Conservation (phyloP, 2,113 vertebrate genomes). For the Terrapene triunguis region DNA sequence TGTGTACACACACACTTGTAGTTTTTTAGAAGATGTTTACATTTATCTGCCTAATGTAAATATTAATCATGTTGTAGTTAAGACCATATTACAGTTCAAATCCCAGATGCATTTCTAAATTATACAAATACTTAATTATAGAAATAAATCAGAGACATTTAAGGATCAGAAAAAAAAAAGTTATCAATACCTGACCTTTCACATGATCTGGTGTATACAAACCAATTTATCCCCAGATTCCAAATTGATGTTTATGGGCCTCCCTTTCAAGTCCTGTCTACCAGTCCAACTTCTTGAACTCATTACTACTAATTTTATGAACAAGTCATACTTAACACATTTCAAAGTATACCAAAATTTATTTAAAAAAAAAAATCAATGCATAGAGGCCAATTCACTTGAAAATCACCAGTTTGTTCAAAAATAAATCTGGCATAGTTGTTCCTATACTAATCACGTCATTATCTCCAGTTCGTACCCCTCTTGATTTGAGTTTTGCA, state of each 20-base stretch:
- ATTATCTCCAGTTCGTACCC: not conserved
- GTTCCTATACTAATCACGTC: not conserved
- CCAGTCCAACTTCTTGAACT: not conserved
- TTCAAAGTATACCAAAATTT: not conserved
- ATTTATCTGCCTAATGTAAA: not conserved
- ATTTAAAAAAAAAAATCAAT: not conserved
- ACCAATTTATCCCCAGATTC: not conserved
- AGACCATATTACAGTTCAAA: not conserved
- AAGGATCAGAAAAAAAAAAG: not conserved
- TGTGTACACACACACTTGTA: not conserved
- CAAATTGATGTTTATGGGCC: not conserved
- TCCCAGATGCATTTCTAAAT: rapidly evolving
- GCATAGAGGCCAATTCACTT: not conserved
- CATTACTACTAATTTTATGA: not conserved
- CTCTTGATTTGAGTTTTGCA: not conserved
- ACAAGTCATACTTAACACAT: not conserved
- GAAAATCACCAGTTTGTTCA: not conserved
- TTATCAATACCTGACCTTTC: not conserved
- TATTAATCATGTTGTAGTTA: not conserved
- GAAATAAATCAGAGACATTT: not conserved
- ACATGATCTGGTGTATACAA: not conserved
- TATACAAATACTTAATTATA: not conserved
- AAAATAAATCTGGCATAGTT: not conserved
- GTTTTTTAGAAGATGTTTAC: not conserved
- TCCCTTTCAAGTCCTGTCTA: not conserved